A percentile compares a stretch with the other conserved stretches of the same genome.
phyloP scores from a whole-genome alignment of 2,888 invertebrate genomes.

The Brachycybe producta region DNA sequence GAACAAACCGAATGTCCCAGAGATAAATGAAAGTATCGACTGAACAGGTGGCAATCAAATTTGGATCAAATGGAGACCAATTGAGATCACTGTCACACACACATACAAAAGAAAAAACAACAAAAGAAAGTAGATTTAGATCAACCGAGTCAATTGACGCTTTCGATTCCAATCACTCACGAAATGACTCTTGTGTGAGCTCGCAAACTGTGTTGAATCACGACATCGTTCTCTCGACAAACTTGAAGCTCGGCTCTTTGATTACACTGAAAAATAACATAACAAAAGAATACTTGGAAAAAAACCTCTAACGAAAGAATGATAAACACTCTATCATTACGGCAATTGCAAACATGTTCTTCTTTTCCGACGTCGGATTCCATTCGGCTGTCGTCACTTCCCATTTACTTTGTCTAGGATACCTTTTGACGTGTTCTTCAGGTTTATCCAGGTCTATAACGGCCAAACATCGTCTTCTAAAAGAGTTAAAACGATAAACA shows the following conservation, averaged over 20 bases:
- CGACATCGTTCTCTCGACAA: conserved; percentile 40
- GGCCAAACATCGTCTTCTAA: conserved; percentile 59
- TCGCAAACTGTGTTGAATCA: conserved; percentile 29
- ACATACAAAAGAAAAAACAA: not conserved
- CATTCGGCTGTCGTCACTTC: conserved; percentile 86
- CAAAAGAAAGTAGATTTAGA: not conserved
- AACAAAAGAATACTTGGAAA: not conserved
- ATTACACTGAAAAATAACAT: conserved; percentile 52
- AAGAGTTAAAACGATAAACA: too few relatives aligned
- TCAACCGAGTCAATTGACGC: too few relatives aligned
- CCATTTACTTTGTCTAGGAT: conserved; percentile 78
- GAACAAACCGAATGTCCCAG: conserved; percentile 58
- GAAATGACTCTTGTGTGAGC: conserved; percentile 34
- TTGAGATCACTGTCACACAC: conserved; percentile 53
- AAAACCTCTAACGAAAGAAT: not conserved
- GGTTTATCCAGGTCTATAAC: conserved; percentile 61
- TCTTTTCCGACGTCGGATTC: conserved; percentile 66
- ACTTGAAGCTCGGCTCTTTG: conserved; percentile 74
- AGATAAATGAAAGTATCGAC: conserved; percentile 86
- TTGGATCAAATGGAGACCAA: conserved; percentile 70
- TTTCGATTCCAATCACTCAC: conserved; percentile 25
- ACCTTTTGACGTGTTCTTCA: conserved; percentile 55
- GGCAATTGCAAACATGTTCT: conserved; percentile 67
- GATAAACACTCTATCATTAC: conserved; percentile 39
- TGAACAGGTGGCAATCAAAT: conserved; percentile 72